Conservation (phyloP, 2,888 invertebrate species). For the Macaria liturata region DNA sequence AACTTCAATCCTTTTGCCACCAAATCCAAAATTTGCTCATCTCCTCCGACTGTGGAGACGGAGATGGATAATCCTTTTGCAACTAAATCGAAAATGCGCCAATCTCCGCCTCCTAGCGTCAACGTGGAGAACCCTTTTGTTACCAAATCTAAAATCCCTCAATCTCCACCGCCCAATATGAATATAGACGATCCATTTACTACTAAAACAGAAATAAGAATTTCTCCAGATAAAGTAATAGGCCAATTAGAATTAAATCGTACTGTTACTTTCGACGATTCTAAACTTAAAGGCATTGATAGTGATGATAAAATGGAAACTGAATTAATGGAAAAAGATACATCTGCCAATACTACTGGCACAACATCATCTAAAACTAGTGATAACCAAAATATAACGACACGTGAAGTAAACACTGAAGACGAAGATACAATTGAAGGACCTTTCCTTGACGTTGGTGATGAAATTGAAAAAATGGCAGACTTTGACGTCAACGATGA, state of each 20-base stretch:
- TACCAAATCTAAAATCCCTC: conserved; percentile 56
- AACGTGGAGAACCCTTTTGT: conserved; percentile 69
- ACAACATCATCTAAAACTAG: conserved; percentile 51
- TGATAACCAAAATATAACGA: conserved; percentile 55
- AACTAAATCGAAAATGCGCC: conserved; percentile 50
- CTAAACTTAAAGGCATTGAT: conserved; percentile 10
- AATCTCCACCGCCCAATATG: conserved; percentile 51
- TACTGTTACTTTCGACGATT: conserved; percentile 4
- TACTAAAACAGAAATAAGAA: conserved; percentile 37
- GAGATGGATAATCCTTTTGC: conserved; percentile 40
- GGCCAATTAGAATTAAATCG: conserved; percentile 13
- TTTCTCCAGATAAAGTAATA: conserved; percentile 32
- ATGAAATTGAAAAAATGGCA: conserved; percentile 48
- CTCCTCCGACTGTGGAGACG: conserved; percentile 41
- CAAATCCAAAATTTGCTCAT: conserved; percentile 56
- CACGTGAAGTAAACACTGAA: conserved; percentile 65
- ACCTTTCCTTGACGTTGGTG: conserved; percentile 68
- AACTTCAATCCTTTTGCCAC: conserved; percentile 67
- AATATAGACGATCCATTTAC: conserved; percentile 55
- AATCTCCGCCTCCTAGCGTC: conserved; percentile 51
- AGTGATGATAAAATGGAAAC: conserved; percentile 40
- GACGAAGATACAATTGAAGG: conserved; percentile 76
- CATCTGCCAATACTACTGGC: conserved; percentile 43
- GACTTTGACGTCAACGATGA: conserved; percentile 49
- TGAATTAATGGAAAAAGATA: conserved; percentile 45